Percentiles rank a stretch among this genome's conserved stretches.
Conservation (phyloP, 2,113 vertebrate genomes). For the Pangasianodon gigas region DNA sequence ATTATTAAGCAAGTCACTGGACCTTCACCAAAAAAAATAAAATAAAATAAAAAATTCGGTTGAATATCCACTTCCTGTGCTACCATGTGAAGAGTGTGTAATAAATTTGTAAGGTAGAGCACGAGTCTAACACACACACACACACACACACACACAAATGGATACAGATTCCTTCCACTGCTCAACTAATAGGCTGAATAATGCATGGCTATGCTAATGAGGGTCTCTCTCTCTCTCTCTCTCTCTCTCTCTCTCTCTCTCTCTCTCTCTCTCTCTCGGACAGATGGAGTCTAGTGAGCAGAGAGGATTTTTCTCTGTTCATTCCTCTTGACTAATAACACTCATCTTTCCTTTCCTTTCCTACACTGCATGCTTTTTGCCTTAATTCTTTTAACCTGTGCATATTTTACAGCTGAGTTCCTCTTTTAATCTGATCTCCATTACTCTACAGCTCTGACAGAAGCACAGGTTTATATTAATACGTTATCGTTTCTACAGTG, state of each 20-base stretch:
- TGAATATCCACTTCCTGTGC: not conserved
- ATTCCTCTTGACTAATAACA: not conserved
- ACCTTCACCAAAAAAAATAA: not conserved
- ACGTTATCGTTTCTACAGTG: no score
- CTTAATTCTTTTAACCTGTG: not conserved
- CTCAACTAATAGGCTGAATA: slow-evolving; percentile 32
- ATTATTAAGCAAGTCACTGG: not conserved
- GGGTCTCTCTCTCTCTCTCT: not conserved
- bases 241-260: not conserved
- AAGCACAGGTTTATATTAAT: no score
- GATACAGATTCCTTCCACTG: slow-evolving; percentile 21
- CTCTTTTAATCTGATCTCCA: not conserved
- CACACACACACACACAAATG: not conserved
- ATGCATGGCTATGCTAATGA: slow-evolving; percentile 48
- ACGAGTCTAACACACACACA: not conserved
- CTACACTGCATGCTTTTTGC: not conserved
- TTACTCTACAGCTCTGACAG: no score
- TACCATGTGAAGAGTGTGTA: not conserved
- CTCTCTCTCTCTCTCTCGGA: slow-evolving; percentile 6
- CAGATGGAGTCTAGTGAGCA: slow-evolving; percentile 6
- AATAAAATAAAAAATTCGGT: not conserved
- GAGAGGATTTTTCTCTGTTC: slow-evolving; percentile 10
- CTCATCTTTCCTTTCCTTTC: not conserved
- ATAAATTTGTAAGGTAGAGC: not conserved
- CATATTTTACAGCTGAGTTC: not conserved